Percentiles rank a stretch among this genome's conserved stretches.
Evolutionary conservation across 2,113 vertebrate species (phyloP).

Genomic region (Istiophorus platypterus): DNA sequence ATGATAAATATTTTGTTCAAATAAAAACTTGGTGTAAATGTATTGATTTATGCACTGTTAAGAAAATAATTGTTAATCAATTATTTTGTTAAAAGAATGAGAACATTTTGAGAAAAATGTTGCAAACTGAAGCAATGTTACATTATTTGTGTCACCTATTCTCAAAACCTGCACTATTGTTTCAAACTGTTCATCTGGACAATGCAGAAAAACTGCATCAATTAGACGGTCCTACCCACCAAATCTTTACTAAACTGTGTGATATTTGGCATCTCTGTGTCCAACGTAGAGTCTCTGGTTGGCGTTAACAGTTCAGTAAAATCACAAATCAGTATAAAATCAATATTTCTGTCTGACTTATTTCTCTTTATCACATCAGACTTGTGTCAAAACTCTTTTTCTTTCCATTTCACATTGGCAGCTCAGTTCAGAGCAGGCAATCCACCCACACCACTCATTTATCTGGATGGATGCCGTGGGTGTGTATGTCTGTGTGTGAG

Average conservation of each 20-base stretch:
- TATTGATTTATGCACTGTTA: neutral
- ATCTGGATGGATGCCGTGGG: slow-evolving; percentile 27
- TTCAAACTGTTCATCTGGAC: slow-evolving; percentile 5
- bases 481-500: neutral
- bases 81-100: neutral
- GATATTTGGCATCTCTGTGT: slow-evolving; percentile 31
- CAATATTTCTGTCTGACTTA: neutral
- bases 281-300: slow-evolving; percentile 22
- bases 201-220: slow-evolving; percentile 25
- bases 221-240: slow-evolving; percentile 12
- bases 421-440: slow-evolving; percentile 36
- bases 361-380: slow-evolving; percentile 2
- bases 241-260: slow-evolving; percentile 43
- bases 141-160: neutral
- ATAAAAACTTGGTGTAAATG: neutral
- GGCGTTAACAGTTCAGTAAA: slow-evolving; percentile 21
- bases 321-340: too few species aligned
- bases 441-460: slow-evolving; percentile 39
- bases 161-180: neutral
- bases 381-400: slow-evolving; percentile 45
- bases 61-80: neutral
- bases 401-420: slow-evolving; percentile 24
- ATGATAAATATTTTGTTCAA: neutral
- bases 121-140: neutral
- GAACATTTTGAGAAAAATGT: neutral